Percentiles rank a stretch among this genome's conserved stretches.
Conservation (phyloP, 2,113 vertebrate species). For the Nasalis larvatus region DNA sequence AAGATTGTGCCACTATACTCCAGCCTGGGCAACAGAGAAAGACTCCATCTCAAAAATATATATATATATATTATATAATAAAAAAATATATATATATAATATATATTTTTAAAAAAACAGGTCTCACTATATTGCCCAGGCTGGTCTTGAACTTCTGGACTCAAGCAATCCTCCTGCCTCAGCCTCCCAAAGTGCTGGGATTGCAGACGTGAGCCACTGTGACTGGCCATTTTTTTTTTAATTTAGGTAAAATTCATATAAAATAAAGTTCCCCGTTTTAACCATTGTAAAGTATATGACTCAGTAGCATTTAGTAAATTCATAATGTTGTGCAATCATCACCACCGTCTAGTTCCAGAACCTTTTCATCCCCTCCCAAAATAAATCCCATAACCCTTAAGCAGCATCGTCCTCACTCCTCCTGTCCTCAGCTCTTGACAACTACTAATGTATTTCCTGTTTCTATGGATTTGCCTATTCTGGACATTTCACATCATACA, state of each 20-base stretch:
- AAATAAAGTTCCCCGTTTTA: background rate
- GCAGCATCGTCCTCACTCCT: background rate
- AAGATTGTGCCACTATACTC: no score
- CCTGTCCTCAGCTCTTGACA: background rate
- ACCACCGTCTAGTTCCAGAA: background rate
- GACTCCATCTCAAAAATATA: no score
- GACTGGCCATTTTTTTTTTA: background rate
- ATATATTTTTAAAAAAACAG: no score
- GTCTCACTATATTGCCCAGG: no score
- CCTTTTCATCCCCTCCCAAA: background rate
- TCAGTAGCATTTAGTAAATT: background rate
- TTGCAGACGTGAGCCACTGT: no score
- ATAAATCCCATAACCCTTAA: background rate
- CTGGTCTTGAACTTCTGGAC: no score
- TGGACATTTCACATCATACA: background rate
- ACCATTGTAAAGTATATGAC: background rate
- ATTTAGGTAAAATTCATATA: conserved; percentile 13
- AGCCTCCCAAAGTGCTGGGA: no score
- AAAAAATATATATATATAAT: no score
- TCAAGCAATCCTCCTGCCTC: no score
- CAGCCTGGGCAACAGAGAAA: no score
- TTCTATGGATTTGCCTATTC: background rate
- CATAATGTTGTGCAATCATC: background rate
- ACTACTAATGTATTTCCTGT: background rate
- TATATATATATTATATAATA: no score